A percentile compares a stretch with the other conserved stretches of the same genome.
Evolutionary conservation across 2,797 vertebrate species (phyloP).

Genomic region (Chaenodraco wilsoni): DNA sequence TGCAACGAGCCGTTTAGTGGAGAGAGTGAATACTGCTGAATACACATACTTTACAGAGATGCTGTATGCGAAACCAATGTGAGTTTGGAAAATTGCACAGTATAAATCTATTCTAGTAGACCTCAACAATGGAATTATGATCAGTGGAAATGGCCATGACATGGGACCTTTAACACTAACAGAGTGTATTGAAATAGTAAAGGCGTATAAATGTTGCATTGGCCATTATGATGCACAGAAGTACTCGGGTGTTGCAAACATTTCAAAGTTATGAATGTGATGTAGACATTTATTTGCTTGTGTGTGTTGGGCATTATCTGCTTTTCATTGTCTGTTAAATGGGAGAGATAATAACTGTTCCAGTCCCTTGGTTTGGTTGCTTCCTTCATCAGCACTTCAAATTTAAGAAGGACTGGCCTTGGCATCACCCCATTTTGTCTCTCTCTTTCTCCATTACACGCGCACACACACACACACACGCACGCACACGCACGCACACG

Average conservation of each 20-base stretch:
- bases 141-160: too few species aligned
- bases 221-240: not conserved
- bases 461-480: slow-evolving; percentile 1
- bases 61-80: too few species aligned
- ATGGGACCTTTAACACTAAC: not conserved
- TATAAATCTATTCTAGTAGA: too few species aligned
- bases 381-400: slow-evolving; percentile 46
- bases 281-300: slow-evolving; percentile 37
- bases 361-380: slow-evolving; percentile 50
- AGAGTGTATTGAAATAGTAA: not conserved
- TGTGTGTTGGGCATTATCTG: slow-evolving; percentile 17
- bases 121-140: too few species aligned
- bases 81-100: too few species aligned
- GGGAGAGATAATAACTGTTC: slow-evolving; percentile 35
- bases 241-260: slow-evolving; percentile 1
- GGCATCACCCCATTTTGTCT: slow-evolving; percentile 40
- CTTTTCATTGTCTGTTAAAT: slow-evolving; percentile 45
- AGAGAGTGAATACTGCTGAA: too few species aligned
- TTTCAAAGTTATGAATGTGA: slow-evolving; percentile 3
- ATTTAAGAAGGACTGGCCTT: slow-evolving; percentile 39
- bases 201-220: not conserved
- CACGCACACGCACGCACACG: slow-evolving; percentile 1
- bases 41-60: too few species aligned
- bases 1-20: too few species aligned
- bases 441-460: not conserved